Evolutionary conservation across 2,888 invertebrate species (phyloP).

Genomic region (Platycnemis pennipes): DNA sequence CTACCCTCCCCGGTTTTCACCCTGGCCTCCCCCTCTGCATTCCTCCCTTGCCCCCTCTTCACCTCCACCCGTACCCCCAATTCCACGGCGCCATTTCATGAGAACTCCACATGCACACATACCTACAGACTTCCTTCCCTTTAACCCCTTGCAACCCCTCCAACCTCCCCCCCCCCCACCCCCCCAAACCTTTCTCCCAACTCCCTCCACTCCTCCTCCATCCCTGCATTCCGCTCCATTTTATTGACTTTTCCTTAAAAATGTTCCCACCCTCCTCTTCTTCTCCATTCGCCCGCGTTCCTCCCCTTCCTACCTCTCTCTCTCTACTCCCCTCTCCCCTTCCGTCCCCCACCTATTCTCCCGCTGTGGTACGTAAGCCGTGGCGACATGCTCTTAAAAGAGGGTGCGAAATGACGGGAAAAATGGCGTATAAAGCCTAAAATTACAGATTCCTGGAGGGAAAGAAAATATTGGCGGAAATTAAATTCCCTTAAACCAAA

Average conservation of each 20-base stretch:
- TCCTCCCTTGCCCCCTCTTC: neutral
- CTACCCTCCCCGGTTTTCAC: conserved; percentile 15
- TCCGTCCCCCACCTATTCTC: neutral
- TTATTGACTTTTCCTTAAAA: conserved; percentile 64
- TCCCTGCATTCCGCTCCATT: conserved; percentile 41
- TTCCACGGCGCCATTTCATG: conserved; percentile 31
- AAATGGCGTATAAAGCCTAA: conserved; percentile 26
- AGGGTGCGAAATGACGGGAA: conserved; percentile 1
- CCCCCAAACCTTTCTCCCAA: neutral
- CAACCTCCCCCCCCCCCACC: neutral
- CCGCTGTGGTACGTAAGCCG: neutral
- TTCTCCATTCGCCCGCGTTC: conserved; percentile 14
- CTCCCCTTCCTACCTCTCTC: neutral
- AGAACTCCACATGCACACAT: neutral
- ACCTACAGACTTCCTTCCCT: neutral
- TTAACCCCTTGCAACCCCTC: conserved; percentile 7
- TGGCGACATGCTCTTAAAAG: neutral
- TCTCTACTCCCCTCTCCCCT: neutral
- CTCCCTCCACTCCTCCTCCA: neutral
- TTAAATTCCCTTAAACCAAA: conserved; percentile 22
- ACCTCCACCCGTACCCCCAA: neutral
- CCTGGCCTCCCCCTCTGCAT: neutral
- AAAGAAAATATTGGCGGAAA: conserved; percentile 36
- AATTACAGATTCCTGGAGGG: conserved; percentile 36
- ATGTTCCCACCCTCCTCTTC: neutral